These are phyloP conservation scores for Acholoe squamosa DNA, from an alignment of 2,888 invertebrate species.

Conservation along the genomic window DNA sequence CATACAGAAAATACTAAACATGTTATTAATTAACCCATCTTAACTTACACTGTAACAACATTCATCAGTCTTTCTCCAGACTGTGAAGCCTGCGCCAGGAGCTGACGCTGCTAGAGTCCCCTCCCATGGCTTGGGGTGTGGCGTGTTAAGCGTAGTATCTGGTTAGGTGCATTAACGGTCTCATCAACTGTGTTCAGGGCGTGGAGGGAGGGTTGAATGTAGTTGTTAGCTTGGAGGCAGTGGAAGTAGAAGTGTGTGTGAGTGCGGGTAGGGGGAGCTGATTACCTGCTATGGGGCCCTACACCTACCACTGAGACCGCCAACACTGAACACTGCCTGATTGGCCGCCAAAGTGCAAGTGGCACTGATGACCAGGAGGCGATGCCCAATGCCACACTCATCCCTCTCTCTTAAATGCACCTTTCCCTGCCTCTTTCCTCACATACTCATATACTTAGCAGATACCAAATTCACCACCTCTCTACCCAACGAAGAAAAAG, in stretches of 20 bases:
- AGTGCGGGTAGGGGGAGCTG: background rate
- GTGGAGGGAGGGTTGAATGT: background rate
- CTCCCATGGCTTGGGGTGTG: background rate
- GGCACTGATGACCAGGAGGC: background rate
- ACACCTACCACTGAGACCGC: background rate
- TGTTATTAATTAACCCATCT: too few relatives aligned
- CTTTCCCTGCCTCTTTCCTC: background rate
- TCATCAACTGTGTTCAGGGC: background rate
- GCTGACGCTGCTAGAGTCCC: background rate
- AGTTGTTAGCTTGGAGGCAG: too few relatives aligned
- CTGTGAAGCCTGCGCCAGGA: background rate
- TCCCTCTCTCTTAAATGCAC: background rate
- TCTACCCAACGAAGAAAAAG: too few relatives aligned
- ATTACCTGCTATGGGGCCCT: background rate
- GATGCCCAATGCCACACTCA: background rate
- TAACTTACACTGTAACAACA: too few relatives aligned
- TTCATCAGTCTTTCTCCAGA: too few relatives aligned
- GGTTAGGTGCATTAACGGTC: background rate
- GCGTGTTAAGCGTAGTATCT: conserved; percentile 1
- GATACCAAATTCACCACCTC: too few relatives aligned
- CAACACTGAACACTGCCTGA: conserved; percentile 16
- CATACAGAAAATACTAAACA: too few relatives aligned
- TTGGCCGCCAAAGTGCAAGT: conserved; percentile 27
- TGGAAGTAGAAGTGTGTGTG: background rate
- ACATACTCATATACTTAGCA: background rate